phyloP scores from a whole-genome alignment of 1,140 invertebrate species.

The Scaptodrosophila lebanonensis region DNA sequence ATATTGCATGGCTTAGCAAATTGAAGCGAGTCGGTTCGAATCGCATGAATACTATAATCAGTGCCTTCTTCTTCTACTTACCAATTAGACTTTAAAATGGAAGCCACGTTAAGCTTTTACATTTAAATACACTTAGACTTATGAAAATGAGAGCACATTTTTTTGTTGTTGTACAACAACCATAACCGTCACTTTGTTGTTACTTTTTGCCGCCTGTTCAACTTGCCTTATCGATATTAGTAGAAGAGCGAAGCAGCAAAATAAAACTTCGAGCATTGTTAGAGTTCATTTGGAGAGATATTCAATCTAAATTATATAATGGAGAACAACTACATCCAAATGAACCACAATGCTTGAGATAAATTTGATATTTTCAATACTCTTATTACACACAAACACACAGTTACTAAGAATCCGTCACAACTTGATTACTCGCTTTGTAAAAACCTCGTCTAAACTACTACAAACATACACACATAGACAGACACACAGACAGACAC shows the following conservation, averaged over 20 bases:
- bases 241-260: too few species aligned
- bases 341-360: too few species aligned
- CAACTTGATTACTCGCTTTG: conserved; percentile 35
- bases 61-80: conserved; percentile 48
- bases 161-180: conserved; percentile 2
- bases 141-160: too few species aligned
- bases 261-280: too few species aligned
- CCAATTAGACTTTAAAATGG: conserved; percentile 55
- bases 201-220: conserved; percentile 55
- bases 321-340: too few species aligned
- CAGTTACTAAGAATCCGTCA: conserved; percentile 59
- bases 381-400: too few species aligned
- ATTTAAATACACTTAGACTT: too few species aligned
- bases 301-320: too few species aligned
- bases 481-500: conserved; percentile 24
- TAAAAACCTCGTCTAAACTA: conserved; percentile 28
- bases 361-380: too few species aligned
- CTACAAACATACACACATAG: conserved; percentile 22
- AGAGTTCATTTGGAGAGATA: too few species aligned
- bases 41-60: conserved; percentile 48
- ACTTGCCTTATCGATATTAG: conserved; percentile 60
- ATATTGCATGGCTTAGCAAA: not conserved
- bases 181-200: conserved; percentile 47
- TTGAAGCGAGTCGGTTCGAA: conserved; percentile 28
- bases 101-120: conserved; percentile 42